These are phyloP conservation scores for Apodemia mormo DNA, from an alignment of 2,888 invertebrate genomes.

Conservation along the genomic window DNA sequence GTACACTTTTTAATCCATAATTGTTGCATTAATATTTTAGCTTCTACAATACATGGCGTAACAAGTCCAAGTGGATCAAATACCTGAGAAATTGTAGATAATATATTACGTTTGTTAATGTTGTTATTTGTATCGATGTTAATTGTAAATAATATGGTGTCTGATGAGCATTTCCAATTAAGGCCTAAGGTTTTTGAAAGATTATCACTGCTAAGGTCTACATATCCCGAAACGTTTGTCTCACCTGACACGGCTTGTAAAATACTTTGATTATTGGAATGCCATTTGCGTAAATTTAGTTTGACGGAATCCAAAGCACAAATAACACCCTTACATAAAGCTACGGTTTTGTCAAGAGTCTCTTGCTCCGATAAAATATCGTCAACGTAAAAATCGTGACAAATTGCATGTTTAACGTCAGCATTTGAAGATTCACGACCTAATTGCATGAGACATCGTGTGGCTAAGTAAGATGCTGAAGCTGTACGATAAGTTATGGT, in stretches of 20 bases:
- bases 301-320: too few relatives aligned
- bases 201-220: conserved; percentile 14
- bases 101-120: conserved; percentile 15
- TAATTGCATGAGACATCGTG: conserved; percentile 7
- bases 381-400: conserved; percentile 7
- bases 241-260: too few relatives aligned
- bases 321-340: too few relatives aligned
- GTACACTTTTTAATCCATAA: conserved; percentile 4
- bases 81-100: conserved; percentile 10
- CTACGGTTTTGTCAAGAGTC: background rate
- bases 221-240: background rate
- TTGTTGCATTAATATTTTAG: conserved; percentile 17
- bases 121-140: background rate
- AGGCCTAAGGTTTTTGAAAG: conserved; percentile 10
- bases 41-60: conserved; percentile 15
- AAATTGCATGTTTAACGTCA: conserved; percentile 4
- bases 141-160: conserved; percentile 7
- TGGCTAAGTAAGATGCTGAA: background rate
- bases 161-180: conserved; percentile 11
- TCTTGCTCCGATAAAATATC: background rate
- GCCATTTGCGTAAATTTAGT: too few relatives aligned
- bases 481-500: background rate
- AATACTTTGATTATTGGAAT: too few relatives aligned
- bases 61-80: conserved; percentile 18
- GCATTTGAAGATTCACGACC: background rate